Conservation (phyloP, 2,797 vertebrate genomes). For the Sitta carolinensis region DNA sequence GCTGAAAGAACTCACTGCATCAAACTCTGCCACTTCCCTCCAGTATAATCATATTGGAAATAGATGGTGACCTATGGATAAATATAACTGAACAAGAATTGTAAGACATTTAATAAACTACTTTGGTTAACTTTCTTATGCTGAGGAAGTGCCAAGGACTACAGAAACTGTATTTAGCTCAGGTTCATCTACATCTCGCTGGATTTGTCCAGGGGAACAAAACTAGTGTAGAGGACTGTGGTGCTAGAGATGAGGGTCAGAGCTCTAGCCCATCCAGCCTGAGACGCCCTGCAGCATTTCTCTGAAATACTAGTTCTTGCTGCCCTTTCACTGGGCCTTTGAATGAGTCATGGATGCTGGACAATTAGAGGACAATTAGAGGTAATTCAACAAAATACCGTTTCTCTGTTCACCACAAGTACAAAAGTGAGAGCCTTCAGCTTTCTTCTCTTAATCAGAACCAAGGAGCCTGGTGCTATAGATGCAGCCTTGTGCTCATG, state of each 20-base stretch:
- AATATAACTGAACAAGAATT: background rate
- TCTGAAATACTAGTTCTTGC: background rate
- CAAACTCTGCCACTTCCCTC: background rate
- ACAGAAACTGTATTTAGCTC: background rate
- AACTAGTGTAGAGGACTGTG: background rate
- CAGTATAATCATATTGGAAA: background rate
- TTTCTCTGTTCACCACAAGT: background rate
- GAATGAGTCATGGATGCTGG: background rate
- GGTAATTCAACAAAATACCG: background rate
- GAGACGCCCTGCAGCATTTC: background rate
- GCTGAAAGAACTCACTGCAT: background rate
- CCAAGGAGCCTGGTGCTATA: background rate
- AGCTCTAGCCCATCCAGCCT: background rate
- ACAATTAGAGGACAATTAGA: background rate
- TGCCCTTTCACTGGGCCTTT: background rate
- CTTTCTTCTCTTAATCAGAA: background rate
- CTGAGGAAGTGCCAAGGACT: background rate
- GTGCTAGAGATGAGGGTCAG: background rate
- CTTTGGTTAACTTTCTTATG: background rate
- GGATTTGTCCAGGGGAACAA: background rate
- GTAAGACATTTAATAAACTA: background rate
- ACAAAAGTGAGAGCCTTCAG: background rate
- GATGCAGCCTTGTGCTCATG: background rate
- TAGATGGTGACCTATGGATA: background rate
- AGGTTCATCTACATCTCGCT: background rate